These are phyloP conservation scores for Equus przewalskii DNA, from an alignment of 2,113 vertebrate species.

Conservation along the genomic window DNA sequence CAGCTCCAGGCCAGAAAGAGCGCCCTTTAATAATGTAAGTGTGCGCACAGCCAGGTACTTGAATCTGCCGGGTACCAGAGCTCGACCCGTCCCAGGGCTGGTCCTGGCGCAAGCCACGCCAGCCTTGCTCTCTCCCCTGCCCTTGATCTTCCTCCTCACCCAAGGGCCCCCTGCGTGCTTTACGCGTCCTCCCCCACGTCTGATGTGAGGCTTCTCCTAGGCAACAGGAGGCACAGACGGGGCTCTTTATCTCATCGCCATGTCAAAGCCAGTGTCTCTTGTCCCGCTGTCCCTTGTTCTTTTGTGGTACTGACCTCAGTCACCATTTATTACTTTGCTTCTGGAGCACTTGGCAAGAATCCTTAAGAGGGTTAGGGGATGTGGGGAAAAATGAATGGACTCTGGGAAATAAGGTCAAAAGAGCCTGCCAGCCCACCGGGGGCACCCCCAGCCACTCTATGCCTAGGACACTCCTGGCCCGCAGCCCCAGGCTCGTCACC, in stretches of 20 bases:
- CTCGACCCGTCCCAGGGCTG: neutral
- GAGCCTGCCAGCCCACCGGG: neutral
- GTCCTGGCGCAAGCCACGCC: fast-evolving
- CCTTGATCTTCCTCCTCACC: neutral
- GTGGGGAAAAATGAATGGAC: neutral
- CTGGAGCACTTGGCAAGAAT: neutral
- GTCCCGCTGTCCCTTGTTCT: neutral
- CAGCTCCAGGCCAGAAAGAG: neutral
- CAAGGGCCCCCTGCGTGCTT: neutral
- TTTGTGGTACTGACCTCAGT: neutral
- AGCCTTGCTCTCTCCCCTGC: neutral
- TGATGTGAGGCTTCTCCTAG: neutral
- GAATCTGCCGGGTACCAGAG: neutral
- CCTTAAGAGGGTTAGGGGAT: neutral
- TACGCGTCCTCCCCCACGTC: fast-evolving
- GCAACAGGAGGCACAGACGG: neutral
- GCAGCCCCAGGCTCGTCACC: fast-evolving
- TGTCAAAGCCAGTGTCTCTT: neutral
- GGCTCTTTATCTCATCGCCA: neutral
- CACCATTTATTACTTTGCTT: neutral
- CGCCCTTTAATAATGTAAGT: slow-evolving; percentile 54
- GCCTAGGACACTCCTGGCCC: neutral
- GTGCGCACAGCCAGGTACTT: fast-evolving
- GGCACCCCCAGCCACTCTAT: neutral
- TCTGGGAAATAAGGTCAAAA: neutral